These are phyloP conservation scores for Phocoena sinus DNA, from an alignment of 2,113 vertebrate genomes.

Conservation along the genomic window DNA sequence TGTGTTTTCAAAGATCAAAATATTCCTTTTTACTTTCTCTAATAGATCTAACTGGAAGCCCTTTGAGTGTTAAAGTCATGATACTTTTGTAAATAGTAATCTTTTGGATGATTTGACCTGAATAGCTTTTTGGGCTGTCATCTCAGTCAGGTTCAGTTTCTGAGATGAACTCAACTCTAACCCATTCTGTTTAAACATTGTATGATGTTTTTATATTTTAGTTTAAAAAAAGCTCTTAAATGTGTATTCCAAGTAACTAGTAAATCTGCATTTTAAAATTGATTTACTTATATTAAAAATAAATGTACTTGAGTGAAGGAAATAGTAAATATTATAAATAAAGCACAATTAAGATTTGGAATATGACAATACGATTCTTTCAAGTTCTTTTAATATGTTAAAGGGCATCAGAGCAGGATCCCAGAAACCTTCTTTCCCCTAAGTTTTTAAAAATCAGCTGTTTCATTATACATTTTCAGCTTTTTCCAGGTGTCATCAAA, in stretches of 20 bases:
- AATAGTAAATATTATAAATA: not conserved
- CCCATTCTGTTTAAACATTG: not conserved
- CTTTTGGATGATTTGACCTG: not conserved
- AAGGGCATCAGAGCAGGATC: not conserved
- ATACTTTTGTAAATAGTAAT: not conserved
- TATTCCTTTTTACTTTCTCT: not conserved
- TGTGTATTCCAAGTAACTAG: not conserved
- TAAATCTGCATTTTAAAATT: not conserved
- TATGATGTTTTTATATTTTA: not conserved
- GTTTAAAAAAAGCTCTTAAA: not conserved
- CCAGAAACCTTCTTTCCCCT: not conserved
- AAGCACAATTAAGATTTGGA: not conserved
- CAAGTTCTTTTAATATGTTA: not conserved
- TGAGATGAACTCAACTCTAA: not conserved
- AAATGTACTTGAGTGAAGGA: not conserved
- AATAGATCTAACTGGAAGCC: not conserved
- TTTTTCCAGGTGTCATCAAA: not conserved
- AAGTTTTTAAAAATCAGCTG: not conserved
- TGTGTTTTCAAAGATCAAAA: not conserved
- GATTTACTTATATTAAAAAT: not conserved
- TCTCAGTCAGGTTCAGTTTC: not conserved
- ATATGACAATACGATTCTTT: not conserved
- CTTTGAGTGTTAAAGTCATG: constrained; percentile 7
- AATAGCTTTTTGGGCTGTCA: not conserved
- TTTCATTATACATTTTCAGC: not conserved